Conservation (phyloP, 2,113 vertebrate species). For the Dicrurus megarhynchus region DNA sequence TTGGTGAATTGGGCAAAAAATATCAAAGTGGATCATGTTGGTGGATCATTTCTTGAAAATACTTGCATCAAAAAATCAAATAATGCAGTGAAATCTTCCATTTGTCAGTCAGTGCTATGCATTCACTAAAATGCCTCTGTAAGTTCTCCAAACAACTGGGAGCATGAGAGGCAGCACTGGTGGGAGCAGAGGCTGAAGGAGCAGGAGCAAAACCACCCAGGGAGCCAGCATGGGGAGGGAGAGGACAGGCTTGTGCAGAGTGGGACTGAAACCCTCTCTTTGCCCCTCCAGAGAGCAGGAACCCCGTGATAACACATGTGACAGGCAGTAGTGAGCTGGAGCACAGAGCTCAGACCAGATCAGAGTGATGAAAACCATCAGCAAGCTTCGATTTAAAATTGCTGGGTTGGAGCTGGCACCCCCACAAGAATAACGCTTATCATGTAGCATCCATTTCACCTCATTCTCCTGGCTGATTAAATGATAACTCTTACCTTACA, state of each 20-base stretch:
- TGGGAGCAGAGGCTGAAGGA: background rate
- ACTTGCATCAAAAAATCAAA: background rate
- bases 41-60: background rate
- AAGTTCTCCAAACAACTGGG: background rate
- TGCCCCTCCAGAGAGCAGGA: background rate
- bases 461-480: background rate
- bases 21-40: background rate
- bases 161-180: background rate
- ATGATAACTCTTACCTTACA: slow-evolving; percentile 9
- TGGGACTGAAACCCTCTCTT: background rate
- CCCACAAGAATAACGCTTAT: background rate
- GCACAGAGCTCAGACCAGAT: background rate
- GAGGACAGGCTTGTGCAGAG: background rate
- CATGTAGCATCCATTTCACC: background rate
- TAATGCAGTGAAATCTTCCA: background rate
- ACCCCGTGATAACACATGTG: background rate
- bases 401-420: background rate
- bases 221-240: accelerated
- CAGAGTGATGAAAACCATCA: background rate
- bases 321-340: background rate
- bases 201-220: background rate
- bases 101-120: background rate
- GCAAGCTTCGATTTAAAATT: background rate
- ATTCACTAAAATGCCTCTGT: background rate
- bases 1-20: background rate